Evolutionary conservation across 2,113 vertebrate species (phyloP).

Genomic region (Zosterops lateralis): DNA sequence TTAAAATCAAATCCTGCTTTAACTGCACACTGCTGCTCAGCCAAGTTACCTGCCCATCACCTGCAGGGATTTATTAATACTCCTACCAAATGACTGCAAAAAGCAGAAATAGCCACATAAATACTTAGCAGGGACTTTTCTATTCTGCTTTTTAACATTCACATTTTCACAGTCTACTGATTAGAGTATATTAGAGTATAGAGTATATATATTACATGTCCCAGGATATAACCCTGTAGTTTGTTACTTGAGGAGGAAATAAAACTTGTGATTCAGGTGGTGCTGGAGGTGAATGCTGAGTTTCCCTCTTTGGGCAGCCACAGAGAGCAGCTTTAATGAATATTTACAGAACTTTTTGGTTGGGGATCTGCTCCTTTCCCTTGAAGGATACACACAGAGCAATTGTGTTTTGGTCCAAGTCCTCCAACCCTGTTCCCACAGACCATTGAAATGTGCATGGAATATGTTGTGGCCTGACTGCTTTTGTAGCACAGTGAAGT

Average conservation of each 20-base stretch:
- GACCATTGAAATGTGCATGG: constrained; percentile 54
- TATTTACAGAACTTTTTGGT: not conserved
- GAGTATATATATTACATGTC: not conserved
- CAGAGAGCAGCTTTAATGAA: not conserved
- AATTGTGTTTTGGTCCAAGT: not conserved
- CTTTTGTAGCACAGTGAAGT: constrained; percentile 60
- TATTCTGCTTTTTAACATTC: not conserved
- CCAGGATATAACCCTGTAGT: not conserved
- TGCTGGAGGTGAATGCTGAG: not conserved
- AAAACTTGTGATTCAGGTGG: not conserved
- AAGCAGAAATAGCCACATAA: not conserved
- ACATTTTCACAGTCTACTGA: not conserved
- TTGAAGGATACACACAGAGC: not conserved
- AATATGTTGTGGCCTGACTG: constrained; percentile 36
- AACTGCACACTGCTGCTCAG: not conserved
- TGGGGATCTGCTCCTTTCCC: not conserved
- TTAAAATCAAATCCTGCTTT: not conserved
- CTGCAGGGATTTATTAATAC: not conserved
- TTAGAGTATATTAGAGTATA: not conserved
- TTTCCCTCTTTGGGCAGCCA: not conserved
- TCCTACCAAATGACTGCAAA: not conserved
- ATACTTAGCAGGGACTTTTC: not conserved
- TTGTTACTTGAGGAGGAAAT: not conserved
- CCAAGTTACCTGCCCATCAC: not conserved
- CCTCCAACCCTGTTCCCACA: not conserved